phyloP scores from a whole-genome alignment of 2,888 invertebrate genomes.

The Agonopterix arenella region DNA sequence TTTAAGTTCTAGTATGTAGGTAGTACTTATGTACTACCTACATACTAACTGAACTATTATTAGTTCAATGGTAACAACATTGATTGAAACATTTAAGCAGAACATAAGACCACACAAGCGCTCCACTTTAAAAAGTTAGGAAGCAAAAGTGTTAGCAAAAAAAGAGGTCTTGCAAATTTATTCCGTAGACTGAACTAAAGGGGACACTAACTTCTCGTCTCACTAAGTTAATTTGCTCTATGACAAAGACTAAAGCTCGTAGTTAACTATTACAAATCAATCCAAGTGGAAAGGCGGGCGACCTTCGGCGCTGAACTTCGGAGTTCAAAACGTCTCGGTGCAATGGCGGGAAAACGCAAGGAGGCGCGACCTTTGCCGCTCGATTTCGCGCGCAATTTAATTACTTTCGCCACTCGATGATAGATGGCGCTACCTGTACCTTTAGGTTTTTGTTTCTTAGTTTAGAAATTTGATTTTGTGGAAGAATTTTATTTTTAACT shows the following conservation, averaged over 20 bases:
- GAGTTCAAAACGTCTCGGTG: constrained; percentile 48
- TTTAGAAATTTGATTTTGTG: no score
- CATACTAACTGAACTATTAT: no score
- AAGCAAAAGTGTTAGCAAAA: constrained; percentile 7
- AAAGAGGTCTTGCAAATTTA: constrained; percentile 19
- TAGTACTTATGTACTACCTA: no score
- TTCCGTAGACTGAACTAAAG: constrained; percentile 35
- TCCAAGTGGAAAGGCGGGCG: constrained; percentile 60
- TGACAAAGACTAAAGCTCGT: constrained; percentile 61
- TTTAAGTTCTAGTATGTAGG: no score
- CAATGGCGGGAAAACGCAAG: constrained; percentile 64
- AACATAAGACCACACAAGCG: no score
- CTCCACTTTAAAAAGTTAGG: not conserved
- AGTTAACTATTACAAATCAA: constrained; percentile 73
- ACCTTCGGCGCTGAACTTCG: constrained; percentile 50
- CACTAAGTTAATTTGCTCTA: constrained; percentile 60
- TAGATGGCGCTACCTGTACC: constrained; percentile 51
- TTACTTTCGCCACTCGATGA: constrained; percentile 62
- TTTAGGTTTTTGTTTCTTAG: not conserved
- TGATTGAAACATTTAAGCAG: no score
- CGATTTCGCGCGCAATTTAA: constrained; percentile 76
- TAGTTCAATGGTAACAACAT: no score
- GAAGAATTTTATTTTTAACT: no score
- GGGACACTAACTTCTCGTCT: constrained; percentile 39
- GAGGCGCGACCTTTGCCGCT: constrained; percentile 66